These are phyloP conservation scores for Dromaius novaehollandiae DNA, from an alignment of 2,113 vertebrate genomes.

Conservation along the genomic window DNA sequence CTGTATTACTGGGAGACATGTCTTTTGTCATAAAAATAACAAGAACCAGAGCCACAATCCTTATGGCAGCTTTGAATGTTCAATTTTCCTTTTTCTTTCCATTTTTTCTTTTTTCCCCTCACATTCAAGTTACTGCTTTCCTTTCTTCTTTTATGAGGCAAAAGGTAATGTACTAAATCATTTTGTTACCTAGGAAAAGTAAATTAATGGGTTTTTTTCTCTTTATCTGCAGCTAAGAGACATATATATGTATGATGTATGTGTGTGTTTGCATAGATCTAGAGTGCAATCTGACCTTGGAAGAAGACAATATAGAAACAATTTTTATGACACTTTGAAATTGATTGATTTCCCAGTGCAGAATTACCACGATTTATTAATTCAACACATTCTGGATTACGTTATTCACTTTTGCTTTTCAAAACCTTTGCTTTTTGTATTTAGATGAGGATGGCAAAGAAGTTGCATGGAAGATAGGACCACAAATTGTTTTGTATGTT, in stretches of 20 bases:
- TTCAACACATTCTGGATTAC: neutral
- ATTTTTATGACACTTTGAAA: neutral
- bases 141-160: neutral
- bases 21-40: neutral
- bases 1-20: neutral
- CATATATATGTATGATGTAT: neutral
- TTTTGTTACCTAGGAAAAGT: neutral
- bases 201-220: neutral
- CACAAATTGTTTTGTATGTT: neutral
- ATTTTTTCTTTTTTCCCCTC: neutral
- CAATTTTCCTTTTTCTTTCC: neutral
- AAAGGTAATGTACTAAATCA: neutral
- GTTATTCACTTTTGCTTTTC: neutral
- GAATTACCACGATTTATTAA: neutral
- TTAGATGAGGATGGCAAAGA: neutral
- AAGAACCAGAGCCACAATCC: neutral
- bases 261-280: neutral
- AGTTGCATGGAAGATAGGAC: neutral
- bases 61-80: neutral
- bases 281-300: neutral
- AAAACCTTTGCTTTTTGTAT: neutral
- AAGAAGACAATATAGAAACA: neutral
- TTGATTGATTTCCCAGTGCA: neutral
- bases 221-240: neutral
- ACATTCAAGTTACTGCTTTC: neutral